A percentile compares a stretch with the other conserved stretches of the same genome.
Evolutionary conservation across 2,888 invertebrate species (phyloP).

Genomic region (Spisula subtruncata): DNA sequence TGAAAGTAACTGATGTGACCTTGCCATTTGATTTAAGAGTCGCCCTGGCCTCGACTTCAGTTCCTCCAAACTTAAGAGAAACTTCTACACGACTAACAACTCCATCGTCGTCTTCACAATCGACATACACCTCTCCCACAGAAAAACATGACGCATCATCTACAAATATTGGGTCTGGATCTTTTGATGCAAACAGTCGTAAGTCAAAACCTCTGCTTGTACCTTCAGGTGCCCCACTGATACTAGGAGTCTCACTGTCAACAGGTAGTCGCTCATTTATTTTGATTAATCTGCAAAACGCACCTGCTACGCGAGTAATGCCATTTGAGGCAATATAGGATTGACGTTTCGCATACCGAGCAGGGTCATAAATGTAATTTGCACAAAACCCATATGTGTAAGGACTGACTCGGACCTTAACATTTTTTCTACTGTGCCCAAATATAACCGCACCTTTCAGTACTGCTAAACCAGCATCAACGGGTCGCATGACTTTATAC

Average conservation of each 20-base stretch:
- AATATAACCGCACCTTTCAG: conserved; percentile 68
- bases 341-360: conserved; percentile 9
- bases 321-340: not conserved
- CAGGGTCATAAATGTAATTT: not conserved
- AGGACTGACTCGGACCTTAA: conserved; percentile 49
- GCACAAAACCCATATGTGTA: conserved; percentile 59
- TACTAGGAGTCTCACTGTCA: conserved; percentile 4
- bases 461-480: conserved; percentile 58
- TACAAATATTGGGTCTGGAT: conserved; percentile 50
- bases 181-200: conserved; percentile 56
- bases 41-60: conserved; percentile 64
- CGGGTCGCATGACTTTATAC: conserved; percentile 50
- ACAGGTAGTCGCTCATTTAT: conserved; percentile 44
- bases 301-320: not conserved
- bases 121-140: conserved; percentile 49
- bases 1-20: too few species aligned
- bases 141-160: conserved; percentile 48
- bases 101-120: conserved; percentile 54
- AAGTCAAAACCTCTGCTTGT: conserved; percentile 5
- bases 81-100: conserved; percentile 45
- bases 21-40: conserved; percentile 43
- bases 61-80: conserved; percentile 64
- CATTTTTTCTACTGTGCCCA: conserved; percentile 51
- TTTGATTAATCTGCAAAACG: conserved; percentile 54
- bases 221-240: not conserved